These are phyloP conservation scores for Leptoclinus maculatus DNA, from an alignment of 2,797 vertebrate genomes.

Conservation along the genomic window DNA sequence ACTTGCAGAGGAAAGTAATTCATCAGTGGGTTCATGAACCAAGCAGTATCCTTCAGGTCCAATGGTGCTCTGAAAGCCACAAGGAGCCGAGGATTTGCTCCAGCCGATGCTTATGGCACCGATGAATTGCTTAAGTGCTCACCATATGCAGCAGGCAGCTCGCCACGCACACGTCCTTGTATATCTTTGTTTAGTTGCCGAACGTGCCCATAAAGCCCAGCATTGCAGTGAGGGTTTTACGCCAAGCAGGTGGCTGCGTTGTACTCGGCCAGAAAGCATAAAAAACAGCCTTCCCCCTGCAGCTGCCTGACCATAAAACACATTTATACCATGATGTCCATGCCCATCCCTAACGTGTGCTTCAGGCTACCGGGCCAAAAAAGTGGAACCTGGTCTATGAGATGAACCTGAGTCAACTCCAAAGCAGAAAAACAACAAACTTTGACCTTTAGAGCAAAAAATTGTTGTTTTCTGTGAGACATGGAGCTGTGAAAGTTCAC, in stretches of 20 bases:
- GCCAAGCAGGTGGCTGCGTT: conserved; percentile 84
- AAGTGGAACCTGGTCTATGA: conserved; percentile 47
- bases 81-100: conserved; percentile 48
- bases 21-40: conserved; percentile 74
- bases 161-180: conserved; percentile 60
- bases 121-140: conserved; percentile 69
- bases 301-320: conserved; percentile 86
- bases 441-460: conserved; percentile 48
- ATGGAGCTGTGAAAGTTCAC: conserved; percentile 30
- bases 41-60: conserved; percentile 57
- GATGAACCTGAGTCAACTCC: conserved; percentile 48
- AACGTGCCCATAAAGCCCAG: conserved; percentile 74
- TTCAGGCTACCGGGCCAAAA: conserved; percentile 65
- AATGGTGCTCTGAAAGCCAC: conserved; percentile 49
- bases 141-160: conserved; percentile 71
- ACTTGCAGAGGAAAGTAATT: conserved; percentile 63
- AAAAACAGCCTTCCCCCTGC: conserved; percentile 78
- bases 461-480: not conserved
- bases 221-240: conserved; percentile 71
- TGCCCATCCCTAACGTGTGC: conserved; percentile 77
- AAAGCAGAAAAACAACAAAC: conserved; percentile 25
- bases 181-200: conserved; percentile 75
- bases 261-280: conserved; percentile 80
- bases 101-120: conserved; percentile 55
- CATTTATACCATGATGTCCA: conserved; percentile 84